A percentile compares a stretch with the other conserved stretches of the same genome.
Conservation (phyloP, 2,888 invertebrate genomes). For the Imbricaverruca yamaguchii region DNA sequence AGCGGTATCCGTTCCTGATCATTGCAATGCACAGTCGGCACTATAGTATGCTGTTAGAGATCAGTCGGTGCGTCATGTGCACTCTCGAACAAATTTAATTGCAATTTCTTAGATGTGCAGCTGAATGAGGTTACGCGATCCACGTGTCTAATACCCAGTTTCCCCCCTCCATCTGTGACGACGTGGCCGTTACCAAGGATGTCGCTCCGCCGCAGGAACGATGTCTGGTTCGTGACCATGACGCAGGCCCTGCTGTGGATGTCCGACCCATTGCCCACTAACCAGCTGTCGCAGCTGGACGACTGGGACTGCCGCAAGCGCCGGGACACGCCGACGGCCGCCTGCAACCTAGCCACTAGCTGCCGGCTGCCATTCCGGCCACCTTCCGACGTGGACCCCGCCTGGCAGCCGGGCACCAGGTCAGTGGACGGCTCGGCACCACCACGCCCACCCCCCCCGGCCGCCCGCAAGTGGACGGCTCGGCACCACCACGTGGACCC, state of each 20-base stretch:
- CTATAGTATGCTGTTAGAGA: too few species aligned
- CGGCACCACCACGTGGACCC: too few species aligned
- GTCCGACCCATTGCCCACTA: conserved; percentile 69
- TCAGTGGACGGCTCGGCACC: too few species aligned
- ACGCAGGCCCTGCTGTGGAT: conserved; percentile 87
- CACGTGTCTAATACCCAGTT: neutral
- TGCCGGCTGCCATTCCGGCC: conserved; percentile 60
- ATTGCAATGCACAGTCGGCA: too few species aligned
- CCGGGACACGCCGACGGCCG: conserved; percentile 56
- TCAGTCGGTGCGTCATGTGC: too few species aligned
- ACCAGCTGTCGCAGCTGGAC: conserved; percentile 61
- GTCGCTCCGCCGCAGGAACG: conserved; percentile 53
- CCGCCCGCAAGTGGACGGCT: too few species aligned
- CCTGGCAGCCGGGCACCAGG: conserved; percentile 29
- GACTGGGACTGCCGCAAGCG: conserved; percentile 63
- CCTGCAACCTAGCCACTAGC: conserved; percentile 72
- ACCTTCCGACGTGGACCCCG: conserved; percentile 24
- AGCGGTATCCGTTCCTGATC: too few species aligned
- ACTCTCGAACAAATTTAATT: too few species aligned
- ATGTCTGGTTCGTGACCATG: conserved; percentile 77
- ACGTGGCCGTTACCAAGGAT: neutral
- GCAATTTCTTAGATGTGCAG: too few species aligned
- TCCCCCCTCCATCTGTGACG: neutral
- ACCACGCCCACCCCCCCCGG: too few species aligned
- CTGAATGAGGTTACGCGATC: neutral